Evolutionary conservation across 1,140 invertebrate species (phyloP).

Genomic region (Notospermus geniculatus): DNA sequence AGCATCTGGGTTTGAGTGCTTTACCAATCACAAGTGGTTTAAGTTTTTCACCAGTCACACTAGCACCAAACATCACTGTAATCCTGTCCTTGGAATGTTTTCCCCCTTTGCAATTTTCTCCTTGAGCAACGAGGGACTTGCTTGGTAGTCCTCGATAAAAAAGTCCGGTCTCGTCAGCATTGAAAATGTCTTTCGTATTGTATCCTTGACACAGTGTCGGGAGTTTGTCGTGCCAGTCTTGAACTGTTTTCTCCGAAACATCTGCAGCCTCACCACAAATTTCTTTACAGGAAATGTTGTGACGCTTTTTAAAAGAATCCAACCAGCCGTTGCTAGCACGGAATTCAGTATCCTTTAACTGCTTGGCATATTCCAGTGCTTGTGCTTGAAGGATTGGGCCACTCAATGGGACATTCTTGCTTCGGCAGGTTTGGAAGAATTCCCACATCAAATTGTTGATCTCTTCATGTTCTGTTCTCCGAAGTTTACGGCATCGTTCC

Average conservation of each 20-base stretch:
- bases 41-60: constrained; percentile 29
- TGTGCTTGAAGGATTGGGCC: constrained; percentile 36
- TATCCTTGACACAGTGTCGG: constrained; percentile 35
- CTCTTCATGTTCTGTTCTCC: not conserved
- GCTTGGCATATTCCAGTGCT: constrained; percentile 31
- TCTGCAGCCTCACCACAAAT: constrained; percentile 21
- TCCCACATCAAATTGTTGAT: not conserved
- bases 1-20: constrained; percentile 27
- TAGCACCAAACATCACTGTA: constrained; percentile 26
- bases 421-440: constrained; percentile 20
- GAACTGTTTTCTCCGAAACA: constrained; percentile 12
- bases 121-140: constrained; percentile 52
- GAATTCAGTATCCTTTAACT: constrained; percentile 36
- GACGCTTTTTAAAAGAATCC: constrained; percentile 31
- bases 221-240: constrained; percentile 14
- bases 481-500: not conserved
- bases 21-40: constrained; percentile 32
- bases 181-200: constrained; percentile 53
- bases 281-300: constrained; percentile 24
- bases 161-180: constrained; percentile 57
- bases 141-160: constrained; percentile 57
- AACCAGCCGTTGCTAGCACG: constrained; percentile 49
- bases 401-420: constrained; percentile 19
- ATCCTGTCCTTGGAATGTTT: constrained; percentile 33
- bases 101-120: constrained; percentile 30